Evolutionary conservation across 2,797 vertebrate species (phyloP).

Genomic region (Mycteria americana): DNA sequence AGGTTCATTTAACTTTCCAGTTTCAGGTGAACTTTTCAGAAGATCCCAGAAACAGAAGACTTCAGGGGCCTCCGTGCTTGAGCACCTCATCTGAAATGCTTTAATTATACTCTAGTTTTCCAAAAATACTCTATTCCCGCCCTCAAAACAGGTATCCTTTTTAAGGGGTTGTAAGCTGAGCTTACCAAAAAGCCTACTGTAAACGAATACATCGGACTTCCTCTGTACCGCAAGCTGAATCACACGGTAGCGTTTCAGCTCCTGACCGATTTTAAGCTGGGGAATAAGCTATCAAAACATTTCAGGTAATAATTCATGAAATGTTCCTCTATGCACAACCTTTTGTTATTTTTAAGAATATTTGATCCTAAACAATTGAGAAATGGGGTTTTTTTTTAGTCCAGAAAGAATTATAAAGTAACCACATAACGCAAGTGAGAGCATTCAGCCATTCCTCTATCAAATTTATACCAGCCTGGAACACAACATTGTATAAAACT

Average conservation of each 20-base stretch:
- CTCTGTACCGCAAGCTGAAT: background rate
- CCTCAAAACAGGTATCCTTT: background rate
- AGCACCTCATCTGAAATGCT: background rate
- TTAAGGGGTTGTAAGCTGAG: background rate
- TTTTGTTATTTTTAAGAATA: background rate
- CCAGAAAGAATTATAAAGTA: background rate
- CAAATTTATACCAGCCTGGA: background rate
- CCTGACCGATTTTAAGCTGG: background rate
- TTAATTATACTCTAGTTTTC: background rate
- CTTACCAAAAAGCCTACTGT: background rate
- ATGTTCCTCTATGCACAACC: background rate
- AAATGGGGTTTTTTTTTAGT: background rate
- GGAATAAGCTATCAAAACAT: background rate
- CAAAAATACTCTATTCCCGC: accelerated
- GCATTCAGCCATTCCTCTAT: background rate
- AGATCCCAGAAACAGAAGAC: background rate
- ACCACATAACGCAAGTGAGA: background rate
- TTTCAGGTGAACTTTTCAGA: background rate
- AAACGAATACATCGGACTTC: background rate
- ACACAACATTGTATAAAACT: background rate
- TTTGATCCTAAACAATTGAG: background rate
- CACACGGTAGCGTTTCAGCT: accelerated
- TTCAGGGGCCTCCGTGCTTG: accelerated
- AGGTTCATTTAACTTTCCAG: background rate
- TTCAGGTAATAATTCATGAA: background rate